Evolutionary conservation across 2,797 vertebrate genomes (phyloP), one percentile per base, ranked within the genome.

Genomic region (Sebastes minor): DNA sequence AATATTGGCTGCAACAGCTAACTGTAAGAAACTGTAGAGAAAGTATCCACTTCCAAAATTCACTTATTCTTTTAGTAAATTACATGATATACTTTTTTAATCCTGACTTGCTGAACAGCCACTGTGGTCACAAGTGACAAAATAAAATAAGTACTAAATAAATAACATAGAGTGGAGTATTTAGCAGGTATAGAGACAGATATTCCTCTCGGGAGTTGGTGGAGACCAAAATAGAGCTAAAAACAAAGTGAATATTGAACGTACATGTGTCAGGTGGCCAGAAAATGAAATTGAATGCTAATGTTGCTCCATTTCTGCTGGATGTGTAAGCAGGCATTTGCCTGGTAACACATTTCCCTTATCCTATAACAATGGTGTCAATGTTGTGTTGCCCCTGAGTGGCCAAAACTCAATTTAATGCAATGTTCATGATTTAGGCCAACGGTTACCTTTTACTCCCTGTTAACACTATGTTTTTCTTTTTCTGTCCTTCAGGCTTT

Each of bases 401-500:
- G 20, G n/a, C 30, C 7, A 53, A 63, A 12, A 49, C 6, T 11
- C 13, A 33, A 60, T 33, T 27, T 28, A 20, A 30, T 23, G 25
- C 13, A 32, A 22, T 53, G 23, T 70, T 56, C 16, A 35, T 71
- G 30, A 38, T 52, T 46, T 38, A 38, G 35, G 35, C 12, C 4
- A 38, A 18, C 3, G 8, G 7, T n/a, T 11, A 16, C 23, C 8
- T 46, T 46, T 46, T 18, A 46, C 33, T 62, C 9, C 27, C 12
- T 22, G 28, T 71, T 32, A 23, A 78, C 60, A 25, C 22, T 1
- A 18, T 18, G 22, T 67, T 32, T 10, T 35, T 55, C 12, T 42
- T 1, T 4, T 59, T 11, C 22, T 71, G 16, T 74, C 9, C 56
- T 60, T 53, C 71, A 99, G 97, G 95, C 13, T 95, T 95, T 6